Base-by-base conservation (phyloP, 2,797 vertebrate species). In the Tympanoctomys barrerae region DNA sequence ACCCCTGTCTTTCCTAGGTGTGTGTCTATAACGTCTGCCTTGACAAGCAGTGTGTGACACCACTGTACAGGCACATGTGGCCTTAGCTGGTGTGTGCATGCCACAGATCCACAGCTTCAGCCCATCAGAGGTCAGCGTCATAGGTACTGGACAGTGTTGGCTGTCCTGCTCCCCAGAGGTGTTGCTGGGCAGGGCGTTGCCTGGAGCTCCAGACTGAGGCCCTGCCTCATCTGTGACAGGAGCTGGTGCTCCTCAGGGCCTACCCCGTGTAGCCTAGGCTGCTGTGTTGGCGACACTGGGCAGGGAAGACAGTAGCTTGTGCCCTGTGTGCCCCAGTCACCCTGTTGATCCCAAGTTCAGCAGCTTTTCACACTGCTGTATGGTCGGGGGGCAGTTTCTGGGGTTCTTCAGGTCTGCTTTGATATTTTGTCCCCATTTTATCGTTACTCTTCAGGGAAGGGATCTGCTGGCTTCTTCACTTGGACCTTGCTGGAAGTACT, bases 41-140 rank as follows among this genome's bases (percentile, higher is more conserved):
- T 62, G n/a, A 52, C 0, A 7, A 12, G n/a, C 2, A 10, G 1
- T 4, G 1, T 21, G n/a, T n/a, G 7, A 28, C 31, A 36, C 12
- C 26, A n/a, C 19, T 14, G 1, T 5, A 7, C 19, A 5, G 9
- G 4, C 13, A 3, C 4, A 0, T 0, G 4, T 1, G 52, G 42
- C 39, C 54, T 39, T 31, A n/a, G 1, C 1, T 0, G 54, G 36
- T 66, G 0, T 3, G 0, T 2, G 16, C 0, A 0, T n/a, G 4
- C 22, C 16, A 33, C 2, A 19, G 39, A 7, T 28, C n/a, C 2
- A 4, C 18, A 22, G 2, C 19, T 36, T 66, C 26, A 59, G 39
- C 26, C 18, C 33, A 7, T 24, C 5, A 1, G 14, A 49, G 16
- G 24, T 77, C 36, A 24, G 14, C 26, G 24, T 11, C 4, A 2